A percentile compares a stretch with the other conserved stretches of the same genome.
Conservation (phyloP, 2,888 invertebrate species). For the Stenodera caucasica region DNA sequence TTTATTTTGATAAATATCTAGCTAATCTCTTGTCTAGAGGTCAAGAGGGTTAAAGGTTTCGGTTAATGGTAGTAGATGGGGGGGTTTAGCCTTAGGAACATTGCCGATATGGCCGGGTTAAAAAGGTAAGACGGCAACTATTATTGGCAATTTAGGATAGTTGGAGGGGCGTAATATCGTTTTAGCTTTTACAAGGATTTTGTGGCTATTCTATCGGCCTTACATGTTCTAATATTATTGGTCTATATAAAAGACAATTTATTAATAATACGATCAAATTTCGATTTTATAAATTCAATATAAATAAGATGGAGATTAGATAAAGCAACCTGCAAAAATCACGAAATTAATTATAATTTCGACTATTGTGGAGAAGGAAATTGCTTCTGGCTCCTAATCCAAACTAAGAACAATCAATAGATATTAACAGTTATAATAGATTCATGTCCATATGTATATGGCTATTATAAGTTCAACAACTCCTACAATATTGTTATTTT, state of each 20-base stretch:
- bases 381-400: too few relatives aligned
- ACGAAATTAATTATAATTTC: not conserved
- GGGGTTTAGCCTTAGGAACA: constrained; percentile 18
- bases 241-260: not conserved
- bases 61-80: constrained; percentile 22
- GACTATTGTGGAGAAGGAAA: not conserved
- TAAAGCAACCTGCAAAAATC: not conserved
- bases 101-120: constrained; percentile 26
- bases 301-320: not conserved
- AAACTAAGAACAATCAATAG: too few relatives aligned
- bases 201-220: constrained; percentile 27
- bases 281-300: not conserved
- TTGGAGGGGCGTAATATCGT: constrained; percentile 34
- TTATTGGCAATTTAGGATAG: constrained; percentile 35
- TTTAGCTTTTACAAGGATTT: constrained; percentile 29
- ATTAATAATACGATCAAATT: not conserved
- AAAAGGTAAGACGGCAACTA: constrained; percentile 32
- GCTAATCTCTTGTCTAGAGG: constrained; percentile 10
- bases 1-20: not conserved
- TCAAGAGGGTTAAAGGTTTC: constrained; percentile 19
- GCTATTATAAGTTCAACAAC: too few relatives aligned
- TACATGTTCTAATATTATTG: not conserved
- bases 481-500: too few relatives aligned
- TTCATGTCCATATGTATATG: too few relatives aligned
- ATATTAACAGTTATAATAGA: too few relatives aligned